phyloP scores from a whole-genome alignment of 1,140 invertebrate genomes.

The Nebria ingens region DNA sequence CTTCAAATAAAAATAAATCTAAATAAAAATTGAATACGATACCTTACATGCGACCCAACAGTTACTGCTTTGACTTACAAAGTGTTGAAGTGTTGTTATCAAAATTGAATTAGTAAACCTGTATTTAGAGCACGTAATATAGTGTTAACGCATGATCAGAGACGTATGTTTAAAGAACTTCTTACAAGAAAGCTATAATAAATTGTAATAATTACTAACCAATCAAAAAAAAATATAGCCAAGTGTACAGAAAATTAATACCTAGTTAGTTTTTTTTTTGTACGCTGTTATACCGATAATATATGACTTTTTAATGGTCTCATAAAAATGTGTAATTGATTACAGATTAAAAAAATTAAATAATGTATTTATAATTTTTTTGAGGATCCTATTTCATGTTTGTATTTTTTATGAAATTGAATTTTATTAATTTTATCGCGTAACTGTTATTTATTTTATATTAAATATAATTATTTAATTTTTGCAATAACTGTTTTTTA shows the following conservation, averaged over 20 bases:
- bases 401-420: neutral
- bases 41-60: neutral
- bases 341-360: neutral
- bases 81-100: neutral
- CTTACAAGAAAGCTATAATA: conserved; percentile 3
- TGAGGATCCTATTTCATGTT: neutral
- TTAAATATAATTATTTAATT: neutral
- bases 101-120: conserved; percentile 8
- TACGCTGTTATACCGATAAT: neutral
- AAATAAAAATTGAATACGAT: neutral
- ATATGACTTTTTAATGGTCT: neutral
- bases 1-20: neutral
- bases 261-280: neutral
- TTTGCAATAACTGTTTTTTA: neutral
- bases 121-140: neutral
- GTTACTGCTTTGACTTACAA: too few species aligned
- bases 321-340: neutral
- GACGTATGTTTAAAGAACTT: conserved; percentile 1
- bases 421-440: neutral
- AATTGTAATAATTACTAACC: conserved; percentile 3
- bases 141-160: neutral
- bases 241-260: neutral
- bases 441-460: neutral
- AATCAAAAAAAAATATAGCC: neutral
- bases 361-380: neutral